Evolutionary conservation across 2,797 vertebrate genomes (phyloP).

Genomic region (Chelmon rostratus): DNA sequence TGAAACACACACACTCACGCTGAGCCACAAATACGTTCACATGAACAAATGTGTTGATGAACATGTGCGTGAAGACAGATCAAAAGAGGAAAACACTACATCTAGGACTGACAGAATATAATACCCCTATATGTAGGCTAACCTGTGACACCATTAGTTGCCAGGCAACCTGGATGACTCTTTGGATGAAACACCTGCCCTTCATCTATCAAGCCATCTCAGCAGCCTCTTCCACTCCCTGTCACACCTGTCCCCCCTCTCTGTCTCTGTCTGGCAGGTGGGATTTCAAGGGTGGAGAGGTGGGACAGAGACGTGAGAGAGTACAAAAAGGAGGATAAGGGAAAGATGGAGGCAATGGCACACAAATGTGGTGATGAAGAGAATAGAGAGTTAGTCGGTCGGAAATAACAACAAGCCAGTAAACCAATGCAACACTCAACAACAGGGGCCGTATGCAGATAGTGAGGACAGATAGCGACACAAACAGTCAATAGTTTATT

Average conservation of each 20-base stretch:
- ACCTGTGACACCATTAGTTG: constrained; percentile 68
- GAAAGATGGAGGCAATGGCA: neutral
- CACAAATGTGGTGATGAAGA: constrained; percentile 31
- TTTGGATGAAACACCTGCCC: constrained; percentile 64
- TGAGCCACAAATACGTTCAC: constrained; percentile 10
- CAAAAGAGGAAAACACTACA: constrained; percentile 25
- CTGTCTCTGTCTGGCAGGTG: constrained; percentile 25
- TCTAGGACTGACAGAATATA: constrained; percentile 28
- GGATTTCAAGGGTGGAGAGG: constrained; percentile 24
- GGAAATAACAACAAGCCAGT: neutral
- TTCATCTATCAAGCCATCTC: constrained; percentile 56
- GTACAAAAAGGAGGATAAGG: neutral
- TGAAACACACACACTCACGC: neutral
- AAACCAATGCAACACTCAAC: neutral
- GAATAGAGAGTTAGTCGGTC: neutral
- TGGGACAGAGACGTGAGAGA: constrained; percentile 8
- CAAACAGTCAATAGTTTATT: constrained; percentile 32
- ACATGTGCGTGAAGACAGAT: neutral
- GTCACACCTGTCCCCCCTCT: constrained; percentile 52
- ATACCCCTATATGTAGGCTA: constrained; percentile 33
- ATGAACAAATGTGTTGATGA: constrained; percentile 2
- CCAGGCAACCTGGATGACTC: constrained; percentile 60
- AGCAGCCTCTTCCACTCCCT: constrained; percentile 29
- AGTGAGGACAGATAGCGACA: constrained; percentile 10
- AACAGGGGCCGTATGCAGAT: constrained; percentile 2